A percentile compares a stretch with the other conserved stretches of the same genome.
phyloP scores from a whole-genome alignment of 2,113 vertebrate genomes.

The Cariama cristata region DNA sequence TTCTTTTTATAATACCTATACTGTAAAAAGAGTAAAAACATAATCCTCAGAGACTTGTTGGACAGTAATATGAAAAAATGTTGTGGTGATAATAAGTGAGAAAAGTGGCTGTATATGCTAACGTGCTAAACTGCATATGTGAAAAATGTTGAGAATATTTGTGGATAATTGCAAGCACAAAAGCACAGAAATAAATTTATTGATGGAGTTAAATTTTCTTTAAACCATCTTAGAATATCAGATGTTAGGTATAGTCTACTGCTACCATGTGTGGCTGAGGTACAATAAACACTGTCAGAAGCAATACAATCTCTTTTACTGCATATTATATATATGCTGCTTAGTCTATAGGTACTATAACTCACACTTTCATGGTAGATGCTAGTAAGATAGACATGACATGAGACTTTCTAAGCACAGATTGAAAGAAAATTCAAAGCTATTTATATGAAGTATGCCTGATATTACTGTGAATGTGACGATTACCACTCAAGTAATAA shows the following conservation, averaged over 20 bases:
- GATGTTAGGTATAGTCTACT: neutral
- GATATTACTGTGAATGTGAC: neutral
- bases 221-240: neutral
- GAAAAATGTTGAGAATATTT: neutral
- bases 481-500: neutral
- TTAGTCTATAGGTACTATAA: neutral
- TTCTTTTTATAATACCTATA: neutral
- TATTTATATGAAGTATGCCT: neutral
- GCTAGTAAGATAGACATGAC: neutral
- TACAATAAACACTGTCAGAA: neutral
- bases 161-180: neutral
- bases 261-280: neutral
- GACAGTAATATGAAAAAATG: neutral
- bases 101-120: neutral
- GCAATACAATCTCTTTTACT: neutral
- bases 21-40: neutral
- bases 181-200: neutral
- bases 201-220: neutral
- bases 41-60: neutral
- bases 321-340: neutral
- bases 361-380: neutral
- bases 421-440: neutral
- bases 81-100: neutral
- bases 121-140: neutral
- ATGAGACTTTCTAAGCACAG: neutral